A percentile compares a stretch with the other conserved stretches of the same genome.
phyloP scores from a whole-genome alignment of 35 echinoderm and acorn worm species.

The Amphiura filiformis region DNA sequence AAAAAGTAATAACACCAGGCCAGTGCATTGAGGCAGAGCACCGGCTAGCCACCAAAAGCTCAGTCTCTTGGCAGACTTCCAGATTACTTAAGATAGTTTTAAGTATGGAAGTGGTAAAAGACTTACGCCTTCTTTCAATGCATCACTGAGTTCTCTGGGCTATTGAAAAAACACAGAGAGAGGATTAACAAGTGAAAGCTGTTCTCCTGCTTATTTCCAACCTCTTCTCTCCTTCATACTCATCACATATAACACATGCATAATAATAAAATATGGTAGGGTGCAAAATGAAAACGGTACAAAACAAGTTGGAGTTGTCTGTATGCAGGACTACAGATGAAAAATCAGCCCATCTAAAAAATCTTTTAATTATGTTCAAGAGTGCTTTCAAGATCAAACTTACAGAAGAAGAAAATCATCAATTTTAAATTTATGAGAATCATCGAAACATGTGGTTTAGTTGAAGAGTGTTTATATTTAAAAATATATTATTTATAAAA shows the following conservation, averaged over 20 bases:
- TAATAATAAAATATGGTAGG: neutral
- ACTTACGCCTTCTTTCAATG: conserved; percentile 68
- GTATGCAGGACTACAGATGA: too few species aligned
- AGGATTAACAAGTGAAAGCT: neutral
- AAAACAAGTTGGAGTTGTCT: neutral
- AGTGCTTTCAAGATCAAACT: too few species aligned
- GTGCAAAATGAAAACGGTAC: neutral
- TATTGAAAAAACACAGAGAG: conserved; percentile 9
- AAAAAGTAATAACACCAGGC: neutral
- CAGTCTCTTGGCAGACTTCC: neutral
- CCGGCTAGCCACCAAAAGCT: neutral
- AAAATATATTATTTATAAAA: too few species aligned
- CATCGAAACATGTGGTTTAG: too few species aligned
- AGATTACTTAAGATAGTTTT: neutral
- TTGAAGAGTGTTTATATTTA: too few species aligned
- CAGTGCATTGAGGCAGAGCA: neutral
- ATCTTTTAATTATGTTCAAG: too few species aligned
- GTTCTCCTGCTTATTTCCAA: neutral
- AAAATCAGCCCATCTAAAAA: neutral
- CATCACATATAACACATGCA: neutral
- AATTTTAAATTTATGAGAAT: too few species aligned
- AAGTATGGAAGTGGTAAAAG: neutral
- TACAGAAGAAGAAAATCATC: too few species aligned
- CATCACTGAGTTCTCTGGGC: conserved; percentile 36
- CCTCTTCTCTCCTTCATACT: neutral